Evolutionary conservation across 2,797 vertebrate genomes (phyloP).

Genomic region (Loriculus beryllinus): DNA sequence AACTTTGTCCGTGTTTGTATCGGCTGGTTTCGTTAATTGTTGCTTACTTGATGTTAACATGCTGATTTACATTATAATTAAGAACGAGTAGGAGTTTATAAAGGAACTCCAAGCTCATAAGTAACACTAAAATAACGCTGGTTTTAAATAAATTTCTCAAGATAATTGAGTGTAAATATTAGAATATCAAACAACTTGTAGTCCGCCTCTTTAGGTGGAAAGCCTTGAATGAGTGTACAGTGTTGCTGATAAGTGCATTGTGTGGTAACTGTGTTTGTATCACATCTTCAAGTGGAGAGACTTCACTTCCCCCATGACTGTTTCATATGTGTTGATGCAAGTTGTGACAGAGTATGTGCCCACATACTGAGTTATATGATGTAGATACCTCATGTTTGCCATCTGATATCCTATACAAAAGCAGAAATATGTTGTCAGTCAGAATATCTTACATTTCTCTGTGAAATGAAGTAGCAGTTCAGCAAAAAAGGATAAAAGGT

Average conservation of each 20-base stretch:
- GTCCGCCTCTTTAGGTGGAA: not conserved
- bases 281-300: not conserved
- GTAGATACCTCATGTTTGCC: not conserved
- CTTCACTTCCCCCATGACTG: not conserved
- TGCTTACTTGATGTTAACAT: conserved; percentile 1
- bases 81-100: conserved; percentile 3
- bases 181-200: not conserved
- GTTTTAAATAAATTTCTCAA: conserved; percentile 9
- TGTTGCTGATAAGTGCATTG: not conserved
- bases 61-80: conserved; percentile 32
- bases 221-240: not conserved
- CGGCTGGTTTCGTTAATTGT: not conserved
- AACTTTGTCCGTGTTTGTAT: conserved; percentile 1
- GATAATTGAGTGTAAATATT: conserved; percentile 21
- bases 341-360: not conserved
- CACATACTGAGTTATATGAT: not conserved
- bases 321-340: not conserved
- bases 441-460: not conserved
- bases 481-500: not conserved
- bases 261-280: not conserved
- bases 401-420: not conserved
- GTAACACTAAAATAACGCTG: conserved; percentile 7
- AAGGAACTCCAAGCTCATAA: not conserved
- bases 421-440: not conserved
- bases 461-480: not conserved